Evolutionary conservation across 2,888 invertebrate genomes (phyloP), one percentile per base, ranked within the genome.

Genomic region (Yponomeuta cagnagella): DNA sequence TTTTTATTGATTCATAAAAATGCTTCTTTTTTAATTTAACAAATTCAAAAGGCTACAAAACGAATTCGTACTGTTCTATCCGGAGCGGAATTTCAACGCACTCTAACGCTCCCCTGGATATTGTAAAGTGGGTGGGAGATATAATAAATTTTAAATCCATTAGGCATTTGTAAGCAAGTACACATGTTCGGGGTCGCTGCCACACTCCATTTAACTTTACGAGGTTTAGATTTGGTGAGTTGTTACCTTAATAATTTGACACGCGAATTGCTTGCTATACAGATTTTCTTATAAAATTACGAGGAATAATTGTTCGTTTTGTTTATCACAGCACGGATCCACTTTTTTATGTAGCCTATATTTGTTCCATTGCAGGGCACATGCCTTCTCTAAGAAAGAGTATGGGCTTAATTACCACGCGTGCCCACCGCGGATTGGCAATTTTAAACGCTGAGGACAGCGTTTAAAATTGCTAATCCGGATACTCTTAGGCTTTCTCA

Each of bases 61-160:
- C 43, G 5, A 5, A 58, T 52, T 58, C 15, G 15, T 15, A 15
- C 52, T 58, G 0, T 58, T 58, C 5, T 65, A 30, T 31, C 30
- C 10, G 23, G 65, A 65, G 31, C 12, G 48, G 48, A 68, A 68
- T 30, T 52, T 68, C 52, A 23, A 48, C 30, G 48, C 15, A 48
- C 30, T 30, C 37, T 12, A 69, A 64, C 12, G 12, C 66, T 66
- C 70, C 70, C 66, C 23, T 52, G 67, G 37, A 31, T 58, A 30
- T 67, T 74, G 74, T 75, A 83, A 86, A 89, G 88, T 89, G 85
- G 90, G 89, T 85, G 86, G 86, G 52, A 78, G 77, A 81, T 81
- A 82, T 80, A 86, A 92, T 92, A 92, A 91, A 92, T 92, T 91
- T 89, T 88, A 89, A 90, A 90, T 89, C 90, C 91, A 91, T 92